Percentiles rank a stretch among this genome's conserved stretches.
Evolutionary conservation across 2,888 invertebrate species (phyloP).

Genomic region (Cylindroiulus punctatus): DNA sequence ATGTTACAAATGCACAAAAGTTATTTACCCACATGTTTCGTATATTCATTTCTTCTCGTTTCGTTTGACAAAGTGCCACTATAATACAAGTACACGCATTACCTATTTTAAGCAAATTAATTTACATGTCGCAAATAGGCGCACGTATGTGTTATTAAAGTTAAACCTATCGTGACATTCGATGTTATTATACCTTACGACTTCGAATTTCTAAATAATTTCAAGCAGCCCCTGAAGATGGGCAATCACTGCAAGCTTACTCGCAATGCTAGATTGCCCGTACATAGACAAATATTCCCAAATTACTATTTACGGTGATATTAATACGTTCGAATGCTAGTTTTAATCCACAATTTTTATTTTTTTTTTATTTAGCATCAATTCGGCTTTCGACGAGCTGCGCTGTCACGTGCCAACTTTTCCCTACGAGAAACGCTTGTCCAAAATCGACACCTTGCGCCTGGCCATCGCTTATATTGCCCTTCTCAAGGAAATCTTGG

Average conservation of each 20-base stretch:
- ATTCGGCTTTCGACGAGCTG: constrained; percentile 98
- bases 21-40: too few relatives aligned
- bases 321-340: background rate
- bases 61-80: too few relatives aligned
- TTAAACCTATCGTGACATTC: background rate
- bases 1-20: background rate
- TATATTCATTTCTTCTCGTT: too few relatives aligned
- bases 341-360: background rate
- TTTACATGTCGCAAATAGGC: too few relatives aligned
- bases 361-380: constrained; percentile 77
- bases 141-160: background rate
- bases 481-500: constrained; percentile 85
- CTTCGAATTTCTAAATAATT: background rate
- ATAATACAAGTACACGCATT: too few relatives aligned
- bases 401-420: constrained; percentile 98
- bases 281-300: background rate
- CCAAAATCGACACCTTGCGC: constrained; percentile 97
- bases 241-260: background rate
- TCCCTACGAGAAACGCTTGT: constrained; percentile 97
- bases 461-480: constrained; percentile 98
- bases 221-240: background rate
- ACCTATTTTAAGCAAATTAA: too few relatives aligned
- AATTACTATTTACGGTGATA: background rate
- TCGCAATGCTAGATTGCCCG: background rate
- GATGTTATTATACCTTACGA: background rate